Evolutionary conservation across 2,797 vertebrate species (phyloP), one percentile per base, ranked within the genome.

Genomic region (Toxotes lorentzi): DNA sequence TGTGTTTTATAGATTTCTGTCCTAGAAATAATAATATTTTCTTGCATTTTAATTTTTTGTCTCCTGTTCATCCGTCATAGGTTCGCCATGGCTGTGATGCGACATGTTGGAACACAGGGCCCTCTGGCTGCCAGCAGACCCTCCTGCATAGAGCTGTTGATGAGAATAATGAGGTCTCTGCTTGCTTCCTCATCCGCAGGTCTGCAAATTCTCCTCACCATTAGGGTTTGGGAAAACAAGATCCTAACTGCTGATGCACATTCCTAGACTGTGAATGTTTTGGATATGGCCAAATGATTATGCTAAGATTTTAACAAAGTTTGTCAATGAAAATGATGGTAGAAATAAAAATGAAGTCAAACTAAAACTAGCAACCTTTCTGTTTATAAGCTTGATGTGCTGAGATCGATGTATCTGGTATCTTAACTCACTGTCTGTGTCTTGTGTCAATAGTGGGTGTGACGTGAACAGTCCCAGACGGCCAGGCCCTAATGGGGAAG

Each of bases 171-270:
- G 97, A 99, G 78, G 90, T 96, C 73, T 95, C 95, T 0, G 95
- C 97, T 19, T 99, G 98, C 92, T 99, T 99, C 88, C 97, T 99
- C 65, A 95, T 99, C 83, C 98, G 98, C 95, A 99, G 98, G 98
- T 99, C 60, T 73, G 92, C n/a, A 12, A 56, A 0, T 24, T 65
- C 27, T 79, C n/a, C 34, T 54, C 14, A 40, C 23, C 4, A 11
- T 4, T 59, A 9, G 21, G 23, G 2, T 56, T 58, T 34, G 21
- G 45, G 30, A 58, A 43, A 57, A 30, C 13, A 5, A 62, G 10
- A 56, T 57, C 19, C 16, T 4, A 57, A 12, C 10, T 0, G 0
- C 24, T 10, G 5, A 51, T 61, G 4, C 27, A 56, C 21, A 62
- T 27, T 7, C 50, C 9, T 21, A 14, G 68, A 45, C 38, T 38